These are phyloP conservation scores for Amiota communis DNA, from an alignment of 2,888 invertebrate genomes.

Conservation along the genomic window DNA sequence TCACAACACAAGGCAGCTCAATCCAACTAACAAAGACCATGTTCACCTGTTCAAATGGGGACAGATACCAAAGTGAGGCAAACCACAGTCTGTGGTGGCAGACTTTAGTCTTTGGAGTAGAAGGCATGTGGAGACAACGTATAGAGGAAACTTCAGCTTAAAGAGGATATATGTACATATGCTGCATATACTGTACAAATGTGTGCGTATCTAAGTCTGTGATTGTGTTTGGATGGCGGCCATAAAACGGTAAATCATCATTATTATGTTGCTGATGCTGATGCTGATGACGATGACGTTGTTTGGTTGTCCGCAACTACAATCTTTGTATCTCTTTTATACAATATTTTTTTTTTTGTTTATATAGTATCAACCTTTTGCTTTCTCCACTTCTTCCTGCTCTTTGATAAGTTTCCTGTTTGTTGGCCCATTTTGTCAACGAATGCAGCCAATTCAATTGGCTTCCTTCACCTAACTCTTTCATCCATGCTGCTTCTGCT, in stretches of 20 bases:
- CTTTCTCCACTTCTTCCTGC: background rate
- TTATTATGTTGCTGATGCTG: background rate
- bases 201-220: constrained; percentile 3
- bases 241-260: constrained; percentile 26
- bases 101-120: too few relatives aligned
- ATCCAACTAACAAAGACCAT: background rate
- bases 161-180: too few relatives aligned
- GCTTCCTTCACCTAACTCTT: background rate
- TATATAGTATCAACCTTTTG: background rate
- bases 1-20: background rate
- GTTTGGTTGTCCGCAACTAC: too few relatives aligned
- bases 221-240: constrained; percentile 46
- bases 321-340: too few relatives aligned
- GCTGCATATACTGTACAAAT: background rate
- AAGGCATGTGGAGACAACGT: background rate
- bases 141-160: too few relatives aligned
- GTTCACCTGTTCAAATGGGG: constrained; percentile 13
- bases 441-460: constrained; percentile 14
- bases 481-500: background rate
- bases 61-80: background rate
- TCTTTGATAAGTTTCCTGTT: constrained; percentile 2
- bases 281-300: background rate
- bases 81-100: background rate
- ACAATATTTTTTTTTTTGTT: background rate
- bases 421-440: constrained; percentile 19